Evolutionary conservation across 2,888 invertebrate genomes (phyloP), one percentile per base, ranked within the genome.

Genomic region (Corythucha ciliata): DNA sequence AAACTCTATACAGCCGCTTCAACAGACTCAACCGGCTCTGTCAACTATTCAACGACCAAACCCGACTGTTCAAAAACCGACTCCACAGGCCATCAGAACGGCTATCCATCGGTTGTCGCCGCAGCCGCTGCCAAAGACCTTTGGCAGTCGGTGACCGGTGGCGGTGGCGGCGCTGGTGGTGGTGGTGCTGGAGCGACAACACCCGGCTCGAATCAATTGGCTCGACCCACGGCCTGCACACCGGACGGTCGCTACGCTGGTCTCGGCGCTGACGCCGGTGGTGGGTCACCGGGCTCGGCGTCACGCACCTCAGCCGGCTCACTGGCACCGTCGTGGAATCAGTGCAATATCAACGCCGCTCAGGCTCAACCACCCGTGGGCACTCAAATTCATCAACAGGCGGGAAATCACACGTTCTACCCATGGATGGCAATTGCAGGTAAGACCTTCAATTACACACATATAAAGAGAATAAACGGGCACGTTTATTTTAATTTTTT

Each of bases 361-460:
- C 81, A 84, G 59, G 79, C 83, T 66, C 81, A 82, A 70, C 79
- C 81, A 60, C 58, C 64, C 10, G 76, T 77, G 59, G 80, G 82
- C 45, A 41, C 86, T 63, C 88, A 84, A 68, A 82, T 88, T 62
- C 88, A 89, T 72, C 75, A 74, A 68, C 90, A 90, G 73, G 86
- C 87, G 74, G 78, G 83, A 71, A 80, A 79, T 73, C 90, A 91
- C 79, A 90, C 90, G 68, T 92, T 92, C 76, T 92, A 92, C 74
- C 92, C 92, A 64, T 92, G 92, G 92, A 92, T 92, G 92, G 91
- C 91, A 74, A 91, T 92, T 78, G 91, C 91, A 91, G 92, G 92
- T 91, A 72, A 82, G 87, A 77, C 62, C 57, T n/a, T n/a, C n/a
- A n/a, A n/a, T n/a, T n/a, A n/a, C n/a, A n/a, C n/a, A n/a, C n/a